These are phyloP conservation scores for Apostichopus japonicus DNA, from an alignment of 35 echinoderm and acorn worm genomes.

Conservation along the genomic window DNA sequence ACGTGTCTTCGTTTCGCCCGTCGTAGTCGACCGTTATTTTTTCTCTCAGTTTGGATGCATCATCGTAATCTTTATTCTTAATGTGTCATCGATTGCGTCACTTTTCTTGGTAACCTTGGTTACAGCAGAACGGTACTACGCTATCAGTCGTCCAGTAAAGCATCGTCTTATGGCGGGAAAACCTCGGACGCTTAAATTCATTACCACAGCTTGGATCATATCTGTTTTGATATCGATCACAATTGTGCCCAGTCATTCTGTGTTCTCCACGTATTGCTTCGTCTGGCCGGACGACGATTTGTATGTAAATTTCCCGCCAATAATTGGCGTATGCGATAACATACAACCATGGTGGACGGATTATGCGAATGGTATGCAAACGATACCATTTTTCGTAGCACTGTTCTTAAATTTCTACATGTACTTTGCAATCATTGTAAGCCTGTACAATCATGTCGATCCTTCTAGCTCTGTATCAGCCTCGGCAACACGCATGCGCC, in stretches of 20 bases:
- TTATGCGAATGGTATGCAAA: slow-evolving; percentile 21
- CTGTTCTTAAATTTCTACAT: slow-evolving; percentile 34
- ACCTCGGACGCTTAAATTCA: slow-evolving; percentile 30
- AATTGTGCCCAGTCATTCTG: slow-evolving; percentile 40
- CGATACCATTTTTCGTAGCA: slow-evolving; percentile 32
- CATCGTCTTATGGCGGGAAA: slow-evolving; percentile 44
- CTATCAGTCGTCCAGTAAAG: slow-evolving; percentile 66
- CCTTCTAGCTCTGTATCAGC: not conserved
- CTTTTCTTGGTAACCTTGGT: slow-evolving; percentile 56
- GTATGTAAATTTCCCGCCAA: not conserved
- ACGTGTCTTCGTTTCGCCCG: slow-evolving; percentile 36
- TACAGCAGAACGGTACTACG: slow-evolving; percentile 60
- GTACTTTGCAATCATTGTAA: slow-evolving; percentile 19
- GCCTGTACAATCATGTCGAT: not conserved
- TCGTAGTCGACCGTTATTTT: slow-evolving; percentile 23
- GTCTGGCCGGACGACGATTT: slow-evolving; percentile 11
- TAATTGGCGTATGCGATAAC: not conserved
- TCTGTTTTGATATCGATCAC: slow-evolving; percentile 7
- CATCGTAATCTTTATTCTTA: slow-evolving; percentile 34
- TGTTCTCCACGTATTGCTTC: slow-evolving; percentile 29
- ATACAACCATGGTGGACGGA: not conserved
- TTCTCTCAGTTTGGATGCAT: slow-evolving; percentile 40
- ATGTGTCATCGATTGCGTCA: slow-evolving; percentile 41
- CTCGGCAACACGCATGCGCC: not conserved
- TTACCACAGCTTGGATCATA: slow-evolving; percentile 28